Conservation (phyloP, 2,113 vertebrate genomes). For the Oxyruncus cristatus region DNA sequence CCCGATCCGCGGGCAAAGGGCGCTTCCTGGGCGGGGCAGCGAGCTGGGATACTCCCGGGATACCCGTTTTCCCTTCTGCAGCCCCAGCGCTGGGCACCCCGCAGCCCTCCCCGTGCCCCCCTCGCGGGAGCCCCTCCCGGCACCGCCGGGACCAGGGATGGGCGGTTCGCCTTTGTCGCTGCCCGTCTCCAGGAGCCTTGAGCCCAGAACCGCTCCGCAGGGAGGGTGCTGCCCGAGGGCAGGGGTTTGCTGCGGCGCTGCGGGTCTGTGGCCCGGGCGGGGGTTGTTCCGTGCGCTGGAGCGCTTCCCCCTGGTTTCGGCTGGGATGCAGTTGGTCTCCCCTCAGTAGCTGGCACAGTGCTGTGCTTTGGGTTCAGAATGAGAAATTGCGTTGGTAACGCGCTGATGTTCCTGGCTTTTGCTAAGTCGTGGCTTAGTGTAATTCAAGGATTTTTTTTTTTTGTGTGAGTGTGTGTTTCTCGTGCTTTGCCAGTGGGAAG, state of each 20-base stretch:
- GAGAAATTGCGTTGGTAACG: neutral
- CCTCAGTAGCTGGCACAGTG: neutral
- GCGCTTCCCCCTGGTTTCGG: neutral
- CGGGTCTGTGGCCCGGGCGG: fast-evolving
- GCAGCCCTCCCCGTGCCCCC: neutral
- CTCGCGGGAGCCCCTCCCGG: neutral
- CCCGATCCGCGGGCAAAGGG: constrained; percentile 1
- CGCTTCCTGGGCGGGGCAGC: constrained; percentile 8
- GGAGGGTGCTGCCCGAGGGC: neutral
- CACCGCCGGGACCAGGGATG: neutral
- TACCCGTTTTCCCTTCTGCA: too few species aligned
- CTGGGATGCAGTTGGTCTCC: neutral
- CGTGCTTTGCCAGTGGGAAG: neutral
- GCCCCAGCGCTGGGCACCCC: too few species aligned
- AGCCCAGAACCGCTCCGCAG: fast-evolving
- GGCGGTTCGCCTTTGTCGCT: fast-evolving
- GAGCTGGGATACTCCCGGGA: neutral
- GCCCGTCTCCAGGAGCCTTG: neutral
- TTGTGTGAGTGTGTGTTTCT: too few species aligned
- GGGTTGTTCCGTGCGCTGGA: neutral
- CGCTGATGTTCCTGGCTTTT: neutral
- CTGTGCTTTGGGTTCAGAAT: neutral
- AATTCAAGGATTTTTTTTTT: neutral
- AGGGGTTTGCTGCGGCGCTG: too few species aligned
- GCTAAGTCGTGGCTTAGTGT: neutral